Base-by-base conservation (phyloP, 2,797 vertebrate species). In the Onychomys arenicola region DNA sequence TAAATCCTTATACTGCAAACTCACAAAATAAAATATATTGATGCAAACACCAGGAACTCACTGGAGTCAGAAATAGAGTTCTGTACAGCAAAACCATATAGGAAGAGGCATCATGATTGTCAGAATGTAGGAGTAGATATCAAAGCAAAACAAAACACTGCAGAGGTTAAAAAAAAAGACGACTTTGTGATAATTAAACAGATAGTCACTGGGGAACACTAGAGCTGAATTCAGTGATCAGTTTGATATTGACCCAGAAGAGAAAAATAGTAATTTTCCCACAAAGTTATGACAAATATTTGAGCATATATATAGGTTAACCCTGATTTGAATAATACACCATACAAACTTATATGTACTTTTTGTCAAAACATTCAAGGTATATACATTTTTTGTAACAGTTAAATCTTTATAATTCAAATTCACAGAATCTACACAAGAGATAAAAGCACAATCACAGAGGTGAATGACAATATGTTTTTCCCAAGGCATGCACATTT, bases 11-110 rank as follows among this genome's bases (percentile, higher is more conserved):
- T 5, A 12, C 17, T 9, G 12, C 2, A 11, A 77, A 7, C 11
- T 2, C 5, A 69, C 2, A 17, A 75, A n/a, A 19, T 7, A 61
- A 1, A 25, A 43, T 3, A 25, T 32, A 6, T 17, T 16, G 0
- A 14, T 23, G 21, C 29, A 12, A 82, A n/a, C 10, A 59, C 2
- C 1, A 40, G 6, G 0, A 4, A 40, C 6, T 14, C 27, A 10
- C 1, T 16, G 7, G 2, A 37, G 32, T 21, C 40, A 82, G 29
- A 52, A 81, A 37, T 49, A 5, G 0, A 77, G 3, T 34, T 19
- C 14, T 52, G 12, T 8, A 34, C 7, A 69, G 32, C 10, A 46
- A 91, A 57, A 49, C 3, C 25, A 77, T 46, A 21, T 19, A 59
- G 37, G n/a, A n/a, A 10, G 1, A 10, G 19, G 49, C 49, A 59